These are phyloP conservation scores for Caligus rogercresseyi DNA, from an alignment of 1,140 invertebrate genomes.

Conservation along the genomic window DNA sequence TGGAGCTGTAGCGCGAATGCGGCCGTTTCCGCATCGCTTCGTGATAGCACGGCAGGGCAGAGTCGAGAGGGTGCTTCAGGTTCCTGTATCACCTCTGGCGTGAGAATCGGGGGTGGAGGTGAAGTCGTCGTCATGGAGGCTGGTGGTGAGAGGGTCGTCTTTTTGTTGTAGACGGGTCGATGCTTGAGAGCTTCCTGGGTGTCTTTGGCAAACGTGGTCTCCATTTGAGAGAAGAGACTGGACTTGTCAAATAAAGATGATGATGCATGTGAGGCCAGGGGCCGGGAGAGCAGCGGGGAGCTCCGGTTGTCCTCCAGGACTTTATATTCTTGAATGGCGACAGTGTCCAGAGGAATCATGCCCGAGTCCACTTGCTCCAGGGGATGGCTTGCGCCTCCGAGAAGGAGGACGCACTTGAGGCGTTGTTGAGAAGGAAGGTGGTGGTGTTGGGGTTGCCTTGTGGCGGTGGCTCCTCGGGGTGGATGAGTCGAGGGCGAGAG, in stretches of 20 bases:
- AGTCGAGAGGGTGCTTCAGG: background rate
- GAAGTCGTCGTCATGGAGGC: background rate
- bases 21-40: background rate
- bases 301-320: no score
- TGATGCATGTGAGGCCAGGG: no score
- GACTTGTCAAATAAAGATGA: constrained; percentile 10
- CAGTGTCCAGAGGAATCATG: background rate
- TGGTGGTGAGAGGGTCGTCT: background rate
- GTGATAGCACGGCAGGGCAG: background rate
- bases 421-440: no score
- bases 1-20: background rate
- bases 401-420: no score
- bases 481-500: background rate
- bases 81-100: background rate
- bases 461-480: background rate
- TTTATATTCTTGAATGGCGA: background rate
- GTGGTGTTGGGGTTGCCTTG: no score
- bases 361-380: background rate
- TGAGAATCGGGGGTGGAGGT: background rate
- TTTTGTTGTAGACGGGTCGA: constrained; percentile 12
- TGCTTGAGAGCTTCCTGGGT: constrained; percentile 14
- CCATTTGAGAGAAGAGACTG: constrained; percentile 17
- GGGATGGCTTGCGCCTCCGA: background rate
- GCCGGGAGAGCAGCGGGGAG: background rate
- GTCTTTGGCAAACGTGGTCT: constrained; percentile 18